Evolutionary conservation across 2,888 invertebrate species (phyloP).

Genomic region (Eupithecia centaureata): DNA sequence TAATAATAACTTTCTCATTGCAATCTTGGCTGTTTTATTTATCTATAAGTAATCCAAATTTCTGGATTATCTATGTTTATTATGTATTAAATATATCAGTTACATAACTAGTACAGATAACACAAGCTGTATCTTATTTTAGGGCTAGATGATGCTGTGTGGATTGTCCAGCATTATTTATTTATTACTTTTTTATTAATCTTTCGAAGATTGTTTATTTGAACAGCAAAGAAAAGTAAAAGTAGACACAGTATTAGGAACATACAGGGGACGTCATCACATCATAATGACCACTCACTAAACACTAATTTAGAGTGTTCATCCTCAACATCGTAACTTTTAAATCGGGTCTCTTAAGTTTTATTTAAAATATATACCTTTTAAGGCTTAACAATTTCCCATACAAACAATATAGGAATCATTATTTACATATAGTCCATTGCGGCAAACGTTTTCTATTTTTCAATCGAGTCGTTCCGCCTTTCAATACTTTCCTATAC

Average conservation of each 20-base stretch:
- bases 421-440: slow-evolving; percentile 67
- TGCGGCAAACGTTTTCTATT: slow-evolving; percentile 73
- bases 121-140: too few relatives aligned
- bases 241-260: background rate
- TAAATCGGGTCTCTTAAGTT: background rate
- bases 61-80: background rate
- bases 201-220: too few relatives aligned
- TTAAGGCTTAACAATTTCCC: slow-evolving; percentile 45
- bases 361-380: background rate
- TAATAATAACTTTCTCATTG: slow-evolving; percentile 9
- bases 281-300: background rate
- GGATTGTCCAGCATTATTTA: too few relatives aligned
- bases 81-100: too few relatives aligned
- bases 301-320: background rate
- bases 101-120: too few relatives aligned
- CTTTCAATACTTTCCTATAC: slow-evolving; percentile 80
- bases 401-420: slow-evolving; percentile 56
- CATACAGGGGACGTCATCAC: background rate
- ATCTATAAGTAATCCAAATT: background rate
- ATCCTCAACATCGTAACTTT: background rate
- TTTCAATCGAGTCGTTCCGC: slow-evolving; percentile 79
- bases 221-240: background rate
- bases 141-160: too few relatives aligned
- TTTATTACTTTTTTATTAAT: too few relatives aligned
- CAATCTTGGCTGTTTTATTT: background rate